Base-by-base conservation (phyloP, 2,113 vertebrate genomes). In the Setophaga petechia region DNA sequence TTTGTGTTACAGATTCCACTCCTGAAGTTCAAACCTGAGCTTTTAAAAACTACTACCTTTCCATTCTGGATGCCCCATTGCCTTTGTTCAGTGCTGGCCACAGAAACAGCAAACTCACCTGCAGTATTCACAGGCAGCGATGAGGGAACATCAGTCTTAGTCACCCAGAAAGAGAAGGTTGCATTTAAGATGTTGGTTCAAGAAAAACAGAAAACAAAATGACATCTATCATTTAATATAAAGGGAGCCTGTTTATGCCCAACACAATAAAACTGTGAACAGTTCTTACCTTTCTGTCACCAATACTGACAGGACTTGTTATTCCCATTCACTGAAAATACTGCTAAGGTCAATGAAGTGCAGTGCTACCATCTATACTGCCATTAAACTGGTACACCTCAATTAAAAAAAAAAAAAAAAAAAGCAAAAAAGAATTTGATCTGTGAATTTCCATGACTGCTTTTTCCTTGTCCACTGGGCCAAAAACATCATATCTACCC, bases 151-250 rank as follows among this genome's bases (percentile, higher is more conserved):
- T 65, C 77, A 67, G 46, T 93, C 94, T 93, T 55, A 39, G 52
- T 95, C 91, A 77, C 33, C 89, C 79, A 78, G 74, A 96, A 96
- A 80, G 93, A 96, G 95, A 95, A 97, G 73, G 85, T 80, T 90
- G 31, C 46, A 88, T 94, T 94, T 83, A 94, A 91, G 79, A 41
- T 72, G 78, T 73, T 91, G 93, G 62, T 89, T 93, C 85, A 85
- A 94, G 86, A 91, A 71, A 93, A 84, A 88, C 92, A 83, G n/a
- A n/a, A 80, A 87, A 95, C 94, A 95, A 95, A 96, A 97, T 6
- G 5, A 75, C 90, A 89, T 94, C 79, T 75, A 44, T 93, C 68
- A 68, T 46, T 86, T 85, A 95, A 87, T 75, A 73, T 77, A 75
- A 91, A 97, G 87, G 71, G 66, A 88, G 72, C 24, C 43, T 96